phyloP scores from a whole-genome alignment of 35 echinoderm and acorn worm species.

The Holothuria glaberrima region DNA sequence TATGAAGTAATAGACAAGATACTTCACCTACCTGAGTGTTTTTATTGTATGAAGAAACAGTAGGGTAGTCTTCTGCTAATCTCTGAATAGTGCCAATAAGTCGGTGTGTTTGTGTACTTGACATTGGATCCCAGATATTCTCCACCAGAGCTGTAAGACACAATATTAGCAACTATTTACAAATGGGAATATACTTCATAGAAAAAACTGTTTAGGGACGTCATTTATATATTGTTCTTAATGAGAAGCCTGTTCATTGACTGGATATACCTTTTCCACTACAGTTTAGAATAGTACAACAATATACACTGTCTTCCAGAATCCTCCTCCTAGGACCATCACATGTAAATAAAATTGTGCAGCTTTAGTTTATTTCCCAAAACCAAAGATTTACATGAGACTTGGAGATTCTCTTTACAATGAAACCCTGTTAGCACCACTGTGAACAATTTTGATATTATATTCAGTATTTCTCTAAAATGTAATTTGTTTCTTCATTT shows the following conservation, averaged over 20 bases:
- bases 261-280: not conserved
- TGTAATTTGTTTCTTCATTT: no score
- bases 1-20: no score
- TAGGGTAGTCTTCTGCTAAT: slow-evolving; percentile 92
- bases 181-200: not conserved
- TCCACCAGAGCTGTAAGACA: slow-evolving; percentile 70
- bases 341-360: no score
- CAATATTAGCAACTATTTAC: not conserved
- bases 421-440: no score
- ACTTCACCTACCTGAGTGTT: slow-evolving; percentile 84
- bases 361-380: no score
- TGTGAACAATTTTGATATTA: no score
- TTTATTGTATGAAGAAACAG: slow-evolving; percentile 88
- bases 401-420: no score
- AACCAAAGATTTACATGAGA: no score
- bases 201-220: not conserved
- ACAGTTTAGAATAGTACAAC: no score
- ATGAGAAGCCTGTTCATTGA: not conserved
- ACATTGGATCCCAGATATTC: slow-evolving; percentile 95
- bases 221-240: not conserved
- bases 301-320: no score
- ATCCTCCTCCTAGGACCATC: no score
- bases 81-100: slow-evolving; percentile 76
- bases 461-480: no score
- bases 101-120: slow-evolving; percentile 82